Conservation (phyloP, 2,888 invertebrate species). For the Coelogynopora nodosa region DNA sequence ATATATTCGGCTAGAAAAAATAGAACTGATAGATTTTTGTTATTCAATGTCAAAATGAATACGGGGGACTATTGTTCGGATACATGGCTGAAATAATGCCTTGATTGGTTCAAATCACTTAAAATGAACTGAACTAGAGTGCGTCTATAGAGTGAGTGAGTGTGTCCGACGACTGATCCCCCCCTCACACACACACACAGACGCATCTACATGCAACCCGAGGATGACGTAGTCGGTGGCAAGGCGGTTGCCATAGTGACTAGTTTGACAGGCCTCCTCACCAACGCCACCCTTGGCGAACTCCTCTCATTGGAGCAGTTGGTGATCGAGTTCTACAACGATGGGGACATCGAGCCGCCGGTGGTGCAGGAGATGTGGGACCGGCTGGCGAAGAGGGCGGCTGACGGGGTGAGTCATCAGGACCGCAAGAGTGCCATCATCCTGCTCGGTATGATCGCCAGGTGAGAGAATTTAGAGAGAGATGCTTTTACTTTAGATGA, state of each 20-base stretch:
- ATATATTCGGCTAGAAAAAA: too few relatives aligned
- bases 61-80: too few relatives aligned
- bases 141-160: too few relatives aligned
- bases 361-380: slow-evolving; percentile 74
- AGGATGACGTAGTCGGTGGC: neutral
- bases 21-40: too few relatives aligned
- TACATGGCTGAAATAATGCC: too few relatives aligned
- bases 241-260: neutral
- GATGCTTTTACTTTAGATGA: too few relatives aligned
- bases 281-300: slow-evolving; percentile 66
- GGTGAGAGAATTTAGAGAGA: too few relatives aligned
- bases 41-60: too few relatives aligned
- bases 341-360: slow-evolving; percentile 65
- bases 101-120: too few relatives aligned
- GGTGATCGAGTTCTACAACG: slow-evolving; percentile 66
- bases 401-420: slow-evolving; percentile 68
- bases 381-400: slow-evolving; percentile 65
- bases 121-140: too few relatives aligned
- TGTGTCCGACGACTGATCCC: too few relatives aligned
- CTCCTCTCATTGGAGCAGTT: slow-evolving; percentile 68
- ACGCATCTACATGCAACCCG: slow-evolving; percentile 7
- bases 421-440: slow-evolving; percentile 74
- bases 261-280: slow-evolving; percentile 65
- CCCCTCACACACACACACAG: too few relatives aligned
- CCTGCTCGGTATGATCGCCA: slow-evolving; percentile 74